Evolutionary conservation across 2,113 vertebrate species (phyloP), one percentile per base, ranked within the genome.

Genomic region (Aegotheles bennettii): DNA sequence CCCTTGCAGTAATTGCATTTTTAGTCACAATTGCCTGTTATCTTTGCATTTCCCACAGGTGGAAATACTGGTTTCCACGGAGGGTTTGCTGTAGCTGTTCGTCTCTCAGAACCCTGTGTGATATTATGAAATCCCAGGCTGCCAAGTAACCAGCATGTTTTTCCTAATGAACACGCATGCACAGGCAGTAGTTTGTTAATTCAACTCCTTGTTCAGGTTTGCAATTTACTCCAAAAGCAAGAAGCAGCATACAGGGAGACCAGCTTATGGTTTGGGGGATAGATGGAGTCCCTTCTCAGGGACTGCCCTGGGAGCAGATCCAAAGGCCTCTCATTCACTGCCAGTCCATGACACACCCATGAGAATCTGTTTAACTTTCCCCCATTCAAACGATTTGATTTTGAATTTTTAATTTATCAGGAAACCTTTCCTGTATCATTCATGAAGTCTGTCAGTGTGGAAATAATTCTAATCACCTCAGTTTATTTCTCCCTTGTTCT

Each of bases 1-100:
- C 86, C 87, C 57, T 83, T 79, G 64, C 61, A 69, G 84, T 97
- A 95, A 97, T 95, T 96, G 91, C 94, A 87, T 97, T 97, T 98
- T 95, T 87, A 92, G 93, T 82, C 96, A 95, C 92, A 97, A 92
- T 94, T 84, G 82, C 59, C 36, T 75, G 89, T 91, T 97, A 95
- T 87, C 51, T 84, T 89, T 87, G 82, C 87, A 65, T 78, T 92
- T 93, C 85, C 95, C 96, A 96, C 94, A 94, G 96, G 95, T 96
- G 89, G 91, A 88, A 85, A 88, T 95, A 95, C 54, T 95, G 92
- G 93, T 92, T 95, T 94, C 94, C 75, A 93, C 1, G 4, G 95
- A 93, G 89, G 77, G 56, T 79, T 94, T 95, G 80, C 89, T 92
- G 81, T 91, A 89, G 91, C 81, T 90, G 75, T 88, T 97, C 54